Evolutionary conservation across 1,140 invertebrate genomes (phyloP).

Genomic region (Drosophila subobscura): DNA sequence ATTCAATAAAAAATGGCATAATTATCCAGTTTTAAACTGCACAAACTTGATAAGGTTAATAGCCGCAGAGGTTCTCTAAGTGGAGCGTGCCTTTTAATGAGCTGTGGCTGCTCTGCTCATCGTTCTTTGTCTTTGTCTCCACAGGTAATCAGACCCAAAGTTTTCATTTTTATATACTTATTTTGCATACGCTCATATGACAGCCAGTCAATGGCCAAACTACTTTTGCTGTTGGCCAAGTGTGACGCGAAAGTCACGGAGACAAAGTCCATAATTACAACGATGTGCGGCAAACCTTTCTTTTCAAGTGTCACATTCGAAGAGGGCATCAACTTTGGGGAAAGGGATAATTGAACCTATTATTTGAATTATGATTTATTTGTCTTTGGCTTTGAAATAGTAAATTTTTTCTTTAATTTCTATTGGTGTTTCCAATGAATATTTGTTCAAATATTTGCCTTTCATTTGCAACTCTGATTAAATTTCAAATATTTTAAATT

Average conservation of each 20-base stretch:
- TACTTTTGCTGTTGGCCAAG: conserved; percentile 52
- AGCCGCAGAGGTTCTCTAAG: conserved; percentile 46
- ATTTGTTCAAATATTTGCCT: no score
- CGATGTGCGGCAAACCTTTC: conserved; percentile 27
- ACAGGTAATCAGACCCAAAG: conserved; percentile 8
- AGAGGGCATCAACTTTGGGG: background rate
- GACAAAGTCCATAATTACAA: conserved; percentile 50
- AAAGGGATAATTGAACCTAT: conserved; percentile 17
- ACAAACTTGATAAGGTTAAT: conserved; percentile 44
- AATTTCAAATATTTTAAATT: no score
- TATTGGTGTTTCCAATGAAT: no score
- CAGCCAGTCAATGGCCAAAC: conserved; percentile 29
- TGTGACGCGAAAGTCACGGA: conserved; percentile 75
- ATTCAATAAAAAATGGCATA: conserved; percentile 44
- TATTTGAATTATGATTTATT: no score
- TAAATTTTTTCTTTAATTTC: no score
- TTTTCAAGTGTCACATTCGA: conserved; percentile 3
- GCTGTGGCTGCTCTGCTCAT: conserved; percentile 14
- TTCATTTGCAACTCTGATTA: no score
- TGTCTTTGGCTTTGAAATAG: no score
- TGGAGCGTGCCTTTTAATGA: conserved; percentile 73
- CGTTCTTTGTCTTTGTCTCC: conserved; percentile 1
- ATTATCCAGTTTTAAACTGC: conserved; percentile 41
- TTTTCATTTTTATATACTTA: conserved; percentile 30
- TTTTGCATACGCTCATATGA: conserved; percentile 27